A percentile compares a stretch with the other conserved stretches of the same genome.
phyloP scores from a whole-genome alignment of 2,113 vertebrate species.

The Ciconia stormi region DNA sequence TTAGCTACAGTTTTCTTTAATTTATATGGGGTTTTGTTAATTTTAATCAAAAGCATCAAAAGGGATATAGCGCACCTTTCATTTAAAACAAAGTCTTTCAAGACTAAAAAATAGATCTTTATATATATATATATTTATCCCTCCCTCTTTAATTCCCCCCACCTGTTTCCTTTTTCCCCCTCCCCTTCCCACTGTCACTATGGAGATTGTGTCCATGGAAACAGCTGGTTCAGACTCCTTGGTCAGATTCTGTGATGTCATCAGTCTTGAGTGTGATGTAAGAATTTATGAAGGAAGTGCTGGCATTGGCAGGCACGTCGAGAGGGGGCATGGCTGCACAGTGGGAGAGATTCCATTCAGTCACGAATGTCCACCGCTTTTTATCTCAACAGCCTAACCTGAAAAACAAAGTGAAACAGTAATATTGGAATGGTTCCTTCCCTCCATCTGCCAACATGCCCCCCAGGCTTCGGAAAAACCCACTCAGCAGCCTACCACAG shows the following conservation, averaged over 20 bases:
- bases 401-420: slow-evolving; percentile 58
- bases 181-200: slow-evolving; percentile 79
- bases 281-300: slow-evolving; percentile 78
- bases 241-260: slow-evolving; percentile 77
- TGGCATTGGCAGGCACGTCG: slow-evolving; percentile 74
- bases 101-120: slow-evolving; percentile 87
- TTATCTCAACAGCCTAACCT: slow-evolving; percentile 84
- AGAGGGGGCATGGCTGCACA: slow-evolving; percentile 73
- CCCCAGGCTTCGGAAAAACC: neutral
- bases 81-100: slow-evolving; percentile 85
- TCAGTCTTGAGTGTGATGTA: slow-evolving; percentile 76
- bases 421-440: neutral
- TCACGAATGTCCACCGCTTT: slow-evolving; percentile 70
- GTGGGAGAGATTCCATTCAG: slow-evolving; percentile 70
- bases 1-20: slow-evolving; percentile 58
- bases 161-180: slow-evolving; percentile 69
- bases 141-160: slow-evolving; percentile 76
- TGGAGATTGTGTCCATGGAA: slow-evolving; percentile 84
- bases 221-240: slow-evolving; percentile 80
- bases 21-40: slow-evolving; percentile 66
- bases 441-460: neutral
- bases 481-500: neutral
- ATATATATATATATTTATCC: slow-evolving; percentile 84
- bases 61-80: slow-evolving; percentile 86
- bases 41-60: slow-evolving; percentile 76